phyloP scores from a whole-genome alignment of 2,888 invertebrate genomes.

The Saturnia pavonia region DNA sequence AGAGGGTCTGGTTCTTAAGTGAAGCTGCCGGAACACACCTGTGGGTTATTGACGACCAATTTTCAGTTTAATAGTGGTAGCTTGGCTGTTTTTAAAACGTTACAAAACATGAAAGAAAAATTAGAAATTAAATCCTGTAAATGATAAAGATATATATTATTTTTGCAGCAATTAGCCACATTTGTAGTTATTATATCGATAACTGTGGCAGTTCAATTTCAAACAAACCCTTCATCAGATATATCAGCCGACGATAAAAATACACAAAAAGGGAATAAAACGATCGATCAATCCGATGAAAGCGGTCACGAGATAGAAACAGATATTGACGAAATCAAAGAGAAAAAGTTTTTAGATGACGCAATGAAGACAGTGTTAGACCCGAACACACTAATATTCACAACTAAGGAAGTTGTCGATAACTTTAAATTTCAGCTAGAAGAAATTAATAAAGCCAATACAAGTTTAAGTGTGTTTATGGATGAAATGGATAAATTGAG shows the following conservation, averaged over 20 bases:
- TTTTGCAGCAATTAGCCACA: slow-evolving; percentile 56
- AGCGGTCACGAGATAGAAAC: slow-evolving; percentile 68
- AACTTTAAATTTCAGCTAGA: slow-evolving; percentile 60
- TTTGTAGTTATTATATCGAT: slow-evolving; percentile 44
- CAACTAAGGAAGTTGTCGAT: slow-evolving; percentile 52
- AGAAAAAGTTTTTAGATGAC: slow-evolving; percentile 67
- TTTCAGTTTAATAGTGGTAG: background rate
- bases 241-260: slow-evolving; percentile 69
- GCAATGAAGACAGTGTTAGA: slow-evolving; percentile 70
- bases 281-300: slow-evolving; percentile 64
- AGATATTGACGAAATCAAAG: slow-evolving; percentile 62
- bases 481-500: slow-evolving; percentile 72
- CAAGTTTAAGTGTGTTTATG: slow-evolving; percentile 64
- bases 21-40: too few relatives aligned
- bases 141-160: slow-evolving; percentile 26
- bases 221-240: slow-evolving; percentile 65
- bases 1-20: too few relatives aligned
- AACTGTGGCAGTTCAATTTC: slow-evolving; percentile 55
- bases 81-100: background rate
- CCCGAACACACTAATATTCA: slow-evolving; percentile 54
- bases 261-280: slow-evolving; percentile 52
- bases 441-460: slow-evolving; percentile 58
- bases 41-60: too few relatives aligned
- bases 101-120: background rate
- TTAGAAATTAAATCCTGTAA: background rate